Base-by-base conservation (phyloP, 2,113 vertebrate genomes). In the Melanerpes formicivorus region DNA sequence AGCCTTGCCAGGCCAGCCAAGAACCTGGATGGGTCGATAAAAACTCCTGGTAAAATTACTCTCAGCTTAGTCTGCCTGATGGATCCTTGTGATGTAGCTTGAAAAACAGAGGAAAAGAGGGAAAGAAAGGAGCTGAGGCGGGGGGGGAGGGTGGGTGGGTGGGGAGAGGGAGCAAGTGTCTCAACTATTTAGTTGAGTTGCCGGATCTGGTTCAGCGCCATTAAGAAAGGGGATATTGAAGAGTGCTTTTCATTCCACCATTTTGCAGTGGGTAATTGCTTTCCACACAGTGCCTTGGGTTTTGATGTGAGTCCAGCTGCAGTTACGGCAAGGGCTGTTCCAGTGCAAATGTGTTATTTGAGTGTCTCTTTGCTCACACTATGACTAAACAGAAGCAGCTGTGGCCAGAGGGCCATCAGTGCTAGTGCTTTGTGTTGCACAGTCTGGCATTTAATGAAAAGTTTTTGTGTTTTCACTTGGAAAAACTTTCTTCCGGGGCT, bases 361-460 rank as follows among this genome's bases (percentile, higher is more conserved):
- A 97, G 95, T 42, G 81, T 94, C 92, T 93, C 92, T 97, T 88
- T 90, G 90, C 97, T 97, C 95, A 91, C 93, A 97, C 98, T 97
- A 95, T 97, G 97, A 98, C 97, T 98, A 98, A 98, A 97, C 77
- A 96, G 96, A 95, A 97, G 97, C 98, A 98, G 98, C 98, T 98
- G 98, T 96, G 98, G 94, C 95, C 96, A 93, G 95, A 95, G 95
- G 94, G 95, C 90, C 95, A 95, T 96, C 96, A 96, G 70, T 69
- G 85, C 92, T 95, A 96, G 70, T 69, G 85, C 92, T 95, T 94
- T 94, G 69, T 95, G 95, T 97, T 97, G 96, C 95, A 96, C 90
- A 96, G 93, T 96, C 91, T 97, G 95, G 64, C 32, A 93, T 95
- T 98, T 95, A 95, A 96, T 90, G 97, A 96, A 95, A 97, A 97